Conservation (phyloP, 2,797 vertebrate species). For the Lutjanus campechanus region DNA sequence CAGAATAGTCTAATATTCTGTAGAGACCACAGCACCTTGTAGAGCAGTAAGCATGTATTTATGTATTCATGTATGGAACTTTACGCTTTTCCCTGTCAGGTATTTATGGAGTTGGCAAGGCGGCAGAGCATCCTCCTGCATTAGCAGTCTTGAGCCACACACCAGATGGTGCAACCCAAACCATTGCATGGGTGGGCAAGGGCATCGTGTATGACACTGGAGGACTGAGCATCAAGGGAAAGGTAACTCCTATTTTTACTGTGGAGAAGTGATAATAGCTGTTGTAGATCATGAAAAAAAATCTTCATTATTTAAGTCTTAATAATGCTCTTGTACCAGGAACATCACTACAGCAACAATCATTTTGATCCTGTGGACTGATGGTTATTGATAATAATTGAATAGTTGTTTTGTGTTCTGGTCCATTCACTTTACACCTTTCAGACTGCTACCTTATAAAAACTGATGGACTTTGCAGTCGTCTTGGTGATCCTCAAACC, state of each 20-base stretch:
- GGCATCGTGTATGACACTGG: constrained; percentile 99
- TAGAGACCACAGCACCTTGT: not conserved
- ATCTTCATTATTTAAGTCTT: not conserved
- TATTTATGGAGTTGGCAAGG: constrained; percentile 97
- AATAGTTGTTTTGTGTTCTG: not conserved
- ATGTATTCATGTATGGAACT: no score
- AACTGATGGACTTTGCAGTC: not conserved
- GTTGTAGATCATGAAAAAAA: not conserved
- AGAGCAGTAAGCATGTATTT: not conserved
- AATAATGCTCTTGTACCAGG: not conserved
- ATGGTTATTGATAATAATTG: not conserved
- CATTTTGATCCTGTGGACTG: constrained; percentile 2
- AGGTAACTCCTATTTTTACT: constrained; percentile 81
- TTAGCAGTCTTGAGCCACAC: constrained; percentile 95
- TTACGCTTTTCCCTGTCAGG: constrained; percentile 77
- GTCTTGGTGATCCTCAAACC: not conserved
- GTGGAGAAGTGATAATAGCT: not conserved
- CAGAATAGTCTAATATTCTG: no score
- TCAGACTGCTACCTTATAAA: not conserved
- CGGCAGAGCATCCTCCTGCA: constrained; percentile 93
- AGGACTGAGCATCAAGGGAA: constrained; percentile 99
- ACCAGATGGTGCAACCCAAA: constrained; percentile 95
- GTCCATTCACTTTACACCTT: not conserved
- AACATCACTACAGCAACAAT: not conserved
- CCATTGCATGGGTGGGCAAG: constrained; percentile 98